These are phyloP conservation scores for Coryphaenoides rupestris DNA, from an alignment of 2,113 vertebrate species.

Conservation along the genomic window DNA sequence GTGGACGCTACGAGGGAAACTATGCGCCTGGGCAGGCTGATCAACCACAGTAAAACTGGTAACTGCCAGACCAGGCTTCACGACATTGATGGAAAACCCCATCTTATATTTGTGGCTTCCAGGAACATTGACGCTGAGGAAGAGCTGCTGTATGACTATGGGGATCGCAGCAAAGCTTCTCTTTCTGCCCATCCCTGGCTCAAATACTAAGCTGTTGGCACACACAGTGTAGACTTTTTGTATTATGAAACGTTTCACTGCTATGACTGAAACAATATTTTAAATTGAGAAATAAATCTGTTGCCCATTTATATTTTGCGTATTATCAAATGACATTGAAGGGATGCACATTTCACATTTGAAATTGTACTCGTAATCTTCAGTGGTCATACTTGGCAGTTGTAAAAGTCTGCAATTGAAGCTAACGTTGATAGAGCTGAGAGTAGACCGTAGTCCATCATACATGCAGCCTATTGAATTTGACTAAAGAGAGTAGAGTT, in stretches of 20 bases:
- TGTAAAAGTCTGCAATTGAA: too few relatives aligned
- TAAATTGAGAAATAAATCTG: constrained; percentile 47
- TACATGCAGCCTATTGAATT: too few relatives aligned
- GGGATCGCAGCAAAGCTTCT: constrained; percentile 88
- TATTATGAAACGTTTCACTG: constrained; percentile 7
- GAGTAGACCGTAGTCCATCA: too few relatives aligned
- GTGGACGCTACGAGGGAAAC: constrained; percentile 92
- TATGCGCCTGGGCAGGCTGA: constrained; percentile 81
- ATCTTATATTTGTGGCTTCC: constrained; percentile 90
- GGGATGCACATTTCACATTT: too few relatives aligned
- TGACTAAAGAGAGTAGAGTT: too few relatives aligned
- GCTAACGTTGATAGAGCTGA: too few relatives aligned
- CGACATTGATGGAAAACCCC: constrained; percentile 82
- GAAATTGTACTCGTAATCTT: too few relatives aligned
- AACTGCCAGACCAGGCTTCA: constrained; percentile 95
- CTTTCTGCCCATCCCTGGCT: constrained; percentile 90
- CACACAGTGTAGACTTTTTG: constrained; percentile 2
- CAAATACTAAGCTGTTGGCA: constrained; percentile 73
- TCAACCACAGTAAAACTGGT: constrained; percentile 94
- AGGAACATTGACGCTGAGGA: constrained; percentile 84
- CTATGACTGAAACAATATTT: constrained; percentile 22
- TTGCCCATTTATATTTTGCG: too few relatives aligned
- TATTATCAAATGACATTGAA: too few relatives aligned
- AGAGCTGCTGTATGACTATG: constrained; percentile 94
- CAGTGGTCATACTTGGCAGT: too few relatives aligned